Base-by-base conservation (phyloP, 1,140 invertebrate species). In the Achroia grisella region DNA sequence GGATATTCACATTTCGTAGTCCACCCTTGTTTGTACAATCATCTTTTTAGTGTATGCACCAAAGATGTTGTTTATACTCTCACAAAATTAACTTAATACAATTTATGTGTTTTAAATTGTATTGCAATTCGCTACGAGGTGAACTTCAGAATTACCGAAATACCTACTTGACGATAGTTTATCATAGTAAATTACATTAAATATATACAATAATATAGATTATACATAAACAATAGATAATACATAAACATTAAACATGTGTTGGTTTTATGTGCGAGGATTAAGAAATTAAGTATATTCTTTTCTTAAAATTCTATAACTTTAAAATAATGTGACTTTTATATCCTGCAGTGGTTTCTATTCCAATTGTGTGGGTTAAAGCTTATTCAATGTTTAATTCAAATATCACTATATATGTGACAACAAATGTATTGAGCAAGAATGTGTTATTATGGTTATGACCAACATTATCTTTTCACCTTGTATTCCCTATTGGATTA, bases 11-110 rank as follows among this genome's bases (percentile, higher is more conserved):
- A 49, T 47, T 41, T 44, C 49, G 45, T 47, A 45, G 56, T 52
- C 47, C 29, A 52, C 44, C 49, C 51, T 65, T 65, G 54, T 71
- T 62, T 69, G 62, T 68, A 60, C 43, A 48, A 54, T 57, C 56
- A 64, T 62, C 55, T 58, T 62, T 39, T 60, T 56, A 31, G 62
- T 46, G 54, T 44, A 53, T 57, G 52, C 54, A 52, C 14, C 48
- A 47, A 14, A 35, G 41, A 36, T 48, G 39, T 52, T 39, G 39
- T 48, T 62, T 57, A 57, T 48, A 48, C 45, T 36, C 36, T 39
- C 34, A 17, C 46, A 50, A 53, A 55, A 57, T 62, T 51, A 34
- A 31, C 50, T 23, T 23, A 23, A 23, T 3, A 23, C 2, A 23
- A 23, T 3, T 6, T 6, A 23, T 23, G 6, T 3, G 2, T 23